Evolutionary conservation across 2,888 invertebrate species (phyloP), one percentile per base, ranked within the genome.

Genomic region (Apodemia mormo): DNA sequence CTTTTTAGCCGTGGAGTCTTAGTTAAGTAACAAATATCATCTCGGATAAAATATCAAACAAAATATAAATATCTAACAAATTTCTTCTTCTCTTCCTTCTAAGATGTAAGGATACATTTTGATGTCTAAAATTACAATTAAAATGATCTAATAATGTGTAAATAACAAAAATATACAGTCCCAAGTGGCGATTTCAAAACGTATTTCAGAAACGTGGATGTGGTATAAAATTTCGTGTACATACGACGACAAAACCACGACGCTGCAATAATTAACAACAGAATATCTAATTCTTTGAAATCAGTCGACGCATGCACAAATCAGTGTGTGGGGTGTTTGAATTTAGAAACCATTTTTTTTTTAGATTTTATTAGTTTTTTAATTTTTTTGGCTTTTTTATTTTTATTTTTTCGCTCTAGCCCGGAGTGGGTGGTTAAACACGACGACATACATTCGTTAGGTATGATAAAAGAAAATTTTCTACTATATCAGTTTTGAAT

Each of bases 371-470:
- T 68, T 66, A 77, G 76, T 77, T 79, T 77, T 70, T 70, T 78
- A 76, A 78, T 78, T 81, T 82, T 81, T 77, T 79, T 77, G 77
- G 77, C 73, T 81, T 79, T 78, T 79, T 79, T 82, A 79, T 77
- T 69, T 66, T 67, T 76, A 76, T 82, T 84, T 85, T 84, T 82
- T 82, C 77, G 84, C 87, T 86, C 91, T 86, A 86, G 78, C 90
- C 90, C 91, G 89, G 90, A 88, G 83, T 76, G 88, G 88, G 86
- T 78, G 81, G 83, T 83, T 87, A 83, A 79, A 89, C 90, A 92
- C 91, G 91, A 92, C 92, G 91, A 92, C 91, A 85, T 84, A 86
- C 78, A 85, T 75, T 74, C 74, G 75, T 81, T 80, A 82, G 76
- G 77, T 82, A 79, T 83, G 81, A 84, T 82, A 82, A 81, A 82